phyloP scores from a whole-genome alignment of 2,797 vertebrate genomes.

The Eospalax fontanierii region DNA sequence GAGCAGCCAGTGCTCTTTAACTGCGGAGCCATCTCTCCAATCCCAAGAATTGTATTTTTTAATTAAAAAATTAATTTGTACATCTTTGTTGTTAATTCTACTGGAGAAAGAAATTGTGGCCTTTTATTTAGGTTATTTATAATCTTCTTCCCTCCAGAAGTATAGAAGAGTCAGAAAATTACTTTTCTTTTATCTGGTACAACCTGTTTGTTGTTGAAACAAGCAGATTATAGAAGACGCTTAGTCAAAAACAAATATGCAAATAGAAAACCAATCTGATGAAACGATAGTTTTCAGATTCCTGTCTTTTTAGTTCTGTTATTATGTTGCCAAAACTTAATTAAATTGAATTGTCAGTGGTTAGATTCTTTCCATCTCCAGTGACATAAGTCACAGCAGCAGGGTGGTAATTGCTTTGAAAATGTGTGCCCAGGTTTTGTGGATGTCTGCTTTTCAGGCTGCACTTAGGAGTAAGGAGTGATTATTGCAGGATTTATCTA shows the following conservation, averaged over 20 bases:
- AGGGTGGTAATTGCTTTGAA: slow-evolving; percentile 29
- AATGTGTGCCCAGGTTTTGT: neutral
- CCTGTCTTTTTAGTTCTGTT: slow-evolving; percentile 21
- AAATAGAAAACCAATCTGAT: neutral
- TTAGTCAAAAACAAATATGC: neutral
- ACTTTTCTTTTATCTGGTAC: neutral
- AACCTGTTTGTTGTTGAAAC: slow-evolving; percentile 29
- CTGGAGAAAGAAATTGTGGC: neutral
- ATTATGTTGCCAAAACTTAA: neutral
- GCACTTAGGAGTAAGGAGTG: neutral
- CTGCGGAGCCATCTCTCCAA: no score
- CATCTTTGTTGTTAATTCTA: neutral
- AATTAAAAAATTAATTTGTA: neutral
- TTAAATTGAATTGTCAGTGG: neutral
- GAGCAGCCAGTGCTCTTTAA: no score
- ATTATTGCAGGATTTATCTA: slow-evolving; percentile 60
- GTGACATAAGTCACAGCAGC: slow-evolving; percentile 4
- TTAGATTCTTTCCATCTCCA: neutral
- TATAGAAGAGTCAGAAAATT: slow-evolving; percentile 13
- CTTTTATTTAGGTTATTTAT: slow-evolving; percentile 35
- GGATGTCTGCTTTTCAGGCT: slow-evolving; percentile 14
- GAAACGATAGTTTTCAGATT: slow-evolving; percentile 13
- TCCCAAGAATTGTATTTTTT: no score
- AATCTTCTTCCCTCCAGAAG: neutral
- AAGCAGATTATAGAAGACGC: slow-evolving; percentile 6